Conservation (phyloP, 2,113 vertebrate genomes). For the Dicrurus megarhynchus region DNA sequence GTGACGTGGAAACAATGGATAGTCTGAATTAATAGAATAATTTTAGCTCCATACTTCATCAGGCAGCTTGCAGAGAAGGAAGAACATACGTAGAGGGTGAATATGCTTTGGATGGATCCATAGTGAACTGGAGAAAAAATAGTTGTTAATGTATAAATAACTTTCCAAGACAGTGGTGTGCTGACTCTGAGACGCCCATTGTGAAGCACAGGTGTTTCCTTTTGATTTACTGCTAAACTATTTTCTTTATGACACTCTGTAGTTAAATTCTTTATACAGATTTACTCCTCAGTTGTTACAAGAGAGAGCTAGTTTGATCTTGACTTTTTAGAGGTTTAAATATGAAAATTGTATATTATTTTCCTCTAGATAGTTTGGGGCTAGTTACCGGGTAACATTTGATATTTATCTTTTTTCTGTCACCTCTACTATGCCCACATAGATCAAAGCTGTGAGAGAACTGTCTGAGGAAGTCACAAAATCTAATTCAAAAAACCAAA, state of each 20-base stretch:
- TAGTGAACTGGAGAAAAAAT: background rate
- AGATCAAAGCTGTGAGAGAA: background rate
- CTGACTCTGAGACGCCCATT: background rate
- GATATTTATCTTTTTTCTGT: background rate
- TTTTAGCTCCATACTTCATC: background rate
- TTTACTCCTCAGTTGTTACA: background rate
- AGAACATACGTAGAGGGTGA: fast-evolving
- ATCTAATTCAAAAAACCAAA: background rate
- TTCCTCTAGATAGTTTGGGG: background rate
- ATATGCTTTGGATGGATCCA: background rate
- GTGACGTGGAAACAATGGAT: background rate
- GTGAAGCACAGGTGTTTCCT: background rate
- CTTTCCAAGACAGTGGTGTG: background rate
- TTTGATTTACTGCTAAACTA: background rate
- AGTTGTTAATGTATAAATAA: background rate
- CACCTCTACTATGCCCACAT: background rate
- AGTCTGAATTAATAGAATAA: background rate
- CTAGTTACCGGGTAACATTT: background rate
- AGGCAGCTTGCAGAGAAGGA: background rate
- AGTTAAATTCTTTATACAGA: background rate
- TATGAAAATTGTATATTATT: background rate
- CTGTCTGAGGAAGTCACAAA: background rate
- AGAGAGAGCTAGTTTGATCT: background rate
- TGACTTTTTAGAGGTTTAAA: background rate
- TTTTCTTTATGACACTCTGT: background rate